Percentiles rank a stretch among this genome's conserved stretches.
phyloP scores from a whole-genome alignment of 2,888 invertebrate genomes.

The Drosophila koepferae region DNA sequence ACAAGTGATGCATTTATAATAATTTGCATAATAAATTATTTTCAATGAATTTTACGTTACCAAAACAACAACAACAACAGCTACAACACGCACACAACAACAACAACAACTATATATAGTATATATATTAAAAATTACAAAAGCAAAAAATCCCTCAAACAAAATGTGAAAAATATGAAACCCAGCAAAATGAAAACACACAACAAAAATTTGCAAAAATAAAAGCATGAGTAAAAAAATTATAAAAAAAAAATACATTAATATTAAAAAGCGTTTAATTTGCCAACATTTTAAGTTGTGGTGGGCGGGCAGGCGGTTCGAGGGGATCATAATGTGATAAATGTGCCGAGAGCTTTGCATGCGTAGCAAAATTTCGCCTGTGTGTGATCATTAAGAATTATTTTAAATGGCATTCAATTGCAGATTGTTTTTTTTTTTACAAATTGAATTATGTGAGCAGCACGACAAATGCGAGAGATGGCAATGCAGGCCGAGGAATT shows the following conservation, averaged over 20 bases:
- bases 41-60: slow-evolving; percentile 68
- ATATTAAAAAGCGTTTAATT: slow-evolving; percentile 79
- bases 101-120: slow-evolving; percentile 25
- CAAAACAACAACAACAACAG: slow-evolving; percentile 31
- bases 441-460: slow-evolving; percentile 72
- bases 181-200: slow-evolving; percentile 48
- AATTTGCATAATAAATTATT: slow-evolving; percentile 79
- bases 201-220: slow-evolving; percentile 64
- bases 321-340: slow-evolving; percentile 51
- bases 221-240: slow-evolving; percentile 58
- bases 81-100: slow-evolving; percentile 17
- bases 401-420: slow-evolving; percentile 73
- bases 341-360: slow-evolving; percentile 46
- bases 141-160: slow-evolving; percentile 63
- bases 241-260: slow-evolving; percentile 69
- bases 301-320: neutral
- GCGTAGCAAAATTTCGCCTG: slow-evolving; percentile 44
- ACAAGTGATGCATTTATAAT: slow-evolving; percentile 76
- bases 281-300: slow-evolving; percentile 62
- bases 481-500: slow-evolving; percentile 36
- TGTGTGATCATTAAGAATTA: slow-evolving; percentile 70
- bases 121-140: slow-evolving; percentile 50
- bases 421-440: slow-evolving; percentile 38
- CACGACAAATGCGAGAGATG: slow-evolving; percentile 25
- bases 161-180: slow-evolving; percentile 54